Percentiles rank a stretch among this genome's conserved stretches.
Conservation (phyloP, 2,888 invertebrate species). For the Encarsia formosa region DNA sequence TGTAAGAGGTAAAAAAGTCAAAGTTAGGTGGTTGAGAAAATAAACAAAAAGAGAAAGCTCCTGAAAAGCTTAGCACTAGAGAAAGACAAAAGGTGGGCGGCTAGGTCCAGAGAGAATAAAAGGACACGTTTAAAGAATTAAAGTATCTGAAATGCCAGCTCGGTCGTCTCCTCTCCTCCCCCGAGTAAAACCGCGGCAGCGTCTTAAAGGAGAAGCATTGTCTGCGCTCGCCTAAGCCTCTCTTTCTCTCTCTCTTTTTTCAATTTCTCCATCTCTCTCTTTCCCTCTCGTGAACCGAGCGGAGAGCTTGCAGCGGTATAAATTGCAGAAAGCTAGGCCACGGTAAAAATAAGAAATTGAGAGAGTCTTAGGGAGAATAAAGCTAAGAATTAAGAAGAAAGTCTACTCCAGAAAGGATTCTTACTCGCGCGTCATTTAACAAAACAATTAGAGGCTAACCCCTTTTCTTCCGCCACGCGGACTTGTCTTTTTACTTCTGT, state of each 20-base stretch:
- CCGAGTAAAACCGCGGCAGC: neutral
- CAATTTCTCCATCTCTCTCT: constrained; percentile 20
- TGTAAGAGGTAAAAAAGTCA: constrained; percentile 2
- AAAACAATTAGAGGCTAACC: constrained; percentile 53
- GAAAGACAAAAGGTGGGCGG: neutral
- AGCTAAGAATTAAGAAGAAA: constrained; percentile 52
- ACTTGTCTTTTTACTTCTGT: neutral
- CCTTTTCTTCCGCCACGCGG: constrained; percentile 38
- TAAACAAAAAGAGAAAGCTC: neutral
- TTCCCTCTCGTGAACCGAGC: constrained; percentile 14
- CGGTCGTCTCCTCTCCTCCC: constrained; percentile 36
- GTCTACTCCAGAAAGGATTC: constrained; percentile 44
- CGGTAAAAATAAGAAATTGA: constrained; percentile 52
- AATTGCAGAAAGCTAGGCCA: constrained; percentile 43
- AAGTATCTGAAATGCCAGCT: constrained; percentile 49
- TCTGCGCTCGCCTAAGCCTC: constrained; percentile 47
- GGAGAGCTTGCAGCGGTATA: constrained; percentile 38
- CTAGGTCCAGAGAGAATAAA: constrained; percentile 7
- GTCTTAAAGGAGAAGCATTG: constrained; percentile 49
- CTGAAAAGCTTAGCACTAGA: neutral
- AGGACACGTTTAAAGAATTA: constrained; percentile 47
- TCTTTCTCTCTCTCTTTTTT: constrained; percentile 43
- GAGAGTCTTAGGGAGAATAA: constrained; percentile 52
- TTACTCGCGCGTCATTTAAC: constrained; percentile 53
- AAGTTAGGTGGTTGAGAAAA: neutral